Base-by-base conservation (phyloP, 2,113 vertebrate species). In the Chaetodon trifascialis region DNA sequence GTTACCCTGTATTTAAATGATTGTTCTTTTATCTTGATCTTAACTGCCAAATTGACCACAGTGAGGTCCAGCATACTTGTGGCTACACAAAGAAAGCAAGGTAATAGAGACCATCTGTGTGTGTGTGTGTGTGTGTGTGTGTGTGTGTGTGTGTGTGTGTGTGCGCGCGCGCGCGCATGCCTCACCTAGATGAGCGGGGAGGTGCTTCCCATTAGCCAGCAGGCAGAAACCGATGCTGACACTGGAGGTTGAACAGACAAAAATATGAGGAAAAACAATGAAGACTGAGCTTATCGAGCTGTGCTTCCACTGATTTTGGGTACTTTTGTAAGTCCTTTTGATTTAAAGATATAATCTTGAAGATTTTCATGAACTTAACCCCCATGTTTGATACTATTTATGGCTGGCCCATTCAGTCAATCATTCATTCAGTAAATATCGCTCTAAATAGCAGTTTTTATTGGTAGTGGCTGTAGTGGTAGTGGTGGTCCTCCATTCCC, bases 181-280 rank as follows among this genome's bases (percentile, higher is more conserved):
- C 95, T 97, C 80, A 97, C 97, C 97, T 82, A 98, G 95, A 81
- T 93, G 84, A 84, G 95, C 90, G 56, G 96, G 96, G 82, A 97
- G 95, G 15, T 97, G 96, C 82, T 96, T 97, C 80, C 97, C 97
- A 87, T 95, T 95, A 85, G 96, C 96, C 72, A 95, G 95, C 85
- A 98, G 94, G 89, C 97, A 98, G 94, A 97, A 97, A 91, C 95
- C 95, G 70, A 97, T 92, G 94, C 95, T 97, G 93, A 97, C 95
- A 87, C 97, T 98, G 91, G 46, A 89, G 59, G 44, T 70, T 60
- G 63, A 62, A 90, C 11, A 91, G 17, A 87, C 7, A 79, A 6
- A 68, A 55, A 74, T 52, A 56, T 63, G 54, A 38, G 5, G 10
- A 44, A 11, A 44, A 47, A 5, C 42, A 40, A 47, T 51, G 12